These are phyloP conservation scores for Tyto alba DNA, from an alignment of 2,113 vertebrate genomes.

Conservation along the genomic window DNA sequence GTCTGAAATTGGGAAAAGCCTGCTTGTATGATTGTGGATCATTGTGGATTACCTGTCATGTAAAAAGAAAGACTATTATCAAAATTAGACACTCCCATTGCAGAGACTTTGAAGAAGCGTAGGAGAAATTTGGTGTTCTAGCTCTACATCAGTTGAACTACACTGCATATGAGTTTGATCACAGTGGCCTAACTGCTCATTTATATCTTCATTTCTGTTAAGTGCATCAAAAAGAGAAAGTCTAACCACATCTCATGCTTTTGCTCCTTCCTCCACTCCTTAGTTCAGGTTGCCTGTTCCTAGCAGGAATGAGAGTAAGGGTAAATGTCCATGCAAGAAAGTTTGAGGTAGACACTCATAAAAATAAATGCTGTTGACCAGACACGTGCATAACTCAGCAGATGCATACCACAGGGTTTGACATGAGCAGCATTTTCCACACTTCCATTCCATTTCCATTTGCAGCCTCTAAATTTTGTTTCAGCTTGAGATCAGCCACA, in stretches of 20 bases:
- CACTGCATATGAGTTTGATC: background rate
- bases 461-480: background rate
- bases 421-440: background rate
- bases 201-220: background rate
- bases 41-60: background rate
- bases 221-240: background rate
- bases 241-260: background rate
- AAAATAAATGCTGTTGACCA: background rate
- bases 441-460: background rate
- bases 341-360: background rate
- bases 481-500: background rate
- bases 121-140: background rate
- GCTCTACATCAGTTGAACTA: background rate
- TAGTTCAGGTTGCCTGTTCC: background rate
- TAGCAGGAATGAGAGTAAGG: fast-evolving
- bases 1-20: background rate
- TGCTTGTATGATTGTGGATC: background rate
- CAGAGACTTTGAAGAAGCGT: background rate
- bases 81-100: background rate
- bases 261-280: background rate
- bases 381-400: background rate
- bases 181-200: background rate
- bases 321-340: background rate
- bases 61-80: background rate
- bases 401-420: background rate